Evolutionary conservation across 53 echinoderm and acorn worm genomes (phyloP), one percentile per base, ranked within the genome.

Genomic region (Stichopus horrens): DNA sequence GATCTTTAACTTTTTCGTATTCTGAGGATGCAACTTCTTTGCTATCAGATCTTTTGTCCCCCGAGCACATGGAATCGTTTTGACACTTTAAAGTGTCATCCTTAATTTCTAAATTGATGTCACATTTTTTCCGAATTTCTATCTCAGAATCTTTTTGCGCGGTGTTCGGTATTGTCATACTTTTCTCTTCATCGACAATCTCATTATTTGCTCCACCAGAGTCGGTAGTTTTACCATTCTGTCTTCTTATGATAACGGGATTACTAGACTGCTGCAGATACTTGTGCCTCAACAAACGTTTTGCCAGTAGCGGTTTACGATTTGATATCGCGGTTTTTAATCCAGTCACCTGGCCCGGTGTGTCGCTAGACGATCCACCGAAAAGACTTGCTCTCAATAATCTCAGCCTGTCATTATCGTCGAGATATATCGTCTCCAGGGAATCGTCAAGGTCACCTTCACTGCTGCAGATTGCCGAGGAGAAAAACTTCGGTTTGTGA

Each of bases 401-500:
- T 23, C 53, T 55, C 79, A 52, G 13, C 54, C 7, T 79, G 16
- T 53, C 55, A 13, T 54, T 54, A 55, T 79, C 79, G 53, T 79
- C 79, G n/a, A 79, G 20, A 18, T 79, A 79, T n/a, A 79, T 19
- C n/a, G 79, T 79, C 53, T 79, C 56, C 79, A 79, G 54, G 8
- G 79, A 79, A 7, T 54, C 55, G 19, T 79, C 8, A 9, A 53
- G 53, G 53, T 79, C 54, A 55, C 79, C 53, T 53, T 79, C 53
- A 5, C 55, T 79, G 52, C 79, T 52, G 19, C 52, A 19, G 7
- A 79, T 7, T n/a, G 52, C 11, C 5, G 67, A 14, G 0, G 11
- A 66, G 18, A 66, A 66, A 66, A 14, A 75, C 9, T 75, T 22
- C 9, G 75, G 21, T 23, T 75, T 75, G 19, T 75, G 21, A 22